These are phyloP conservation scores for Vanessa atalanta DNA, from an alignment of 1,140 invertebrate genomes.

Conservation along the genomic window DNA sequence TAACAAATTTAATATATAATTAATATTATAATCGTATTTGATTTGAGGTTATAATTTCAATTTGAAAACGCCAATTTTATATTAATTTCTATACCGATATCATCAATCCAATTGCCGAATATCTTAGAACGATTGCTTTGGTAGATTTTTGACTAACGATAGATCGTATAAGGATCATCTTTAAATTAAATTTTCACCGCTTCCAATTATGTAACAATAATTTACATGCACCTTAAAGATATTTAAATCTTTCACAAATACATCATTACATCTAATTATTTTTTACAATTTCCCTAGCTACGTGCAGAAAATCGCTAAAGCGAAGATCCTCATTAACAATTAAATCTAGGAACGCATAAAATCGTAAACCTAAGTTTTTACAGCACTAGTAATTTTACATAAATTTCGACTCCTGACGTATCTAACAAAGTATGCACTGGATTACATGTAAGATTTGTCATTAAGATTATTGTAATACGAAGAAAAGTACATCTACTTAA, in stretches of 20 bases:
- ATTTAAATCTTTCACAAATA: conserved; percentile 24
- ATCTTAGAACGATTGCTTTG: conserved; percentile 43
- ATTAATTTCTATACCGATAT: conserved; percentile 34
- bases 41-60: conserved; percentile 26
- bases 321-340: conserved; percentile 43
- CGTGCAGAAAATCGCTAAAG: conserved; percentile 33
- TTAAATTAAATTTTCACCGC: conserved; percentile 33
- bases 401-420: conserved; percentile 9
- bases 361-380: conserved; percentile 33
- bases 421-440: conserved; percentile 24
- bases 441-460: conserved; percentile 23
- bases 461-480: conserved; percentile 21
- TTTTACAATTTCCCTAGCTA: conserved; percentile 48
- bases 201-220: conserved; percentile 44
- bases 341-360: conserved; percentile 47
- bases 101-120: conserved; percentile 26
- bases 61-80: conserved; percentile 33
- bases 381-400: conserved; percentile 38
- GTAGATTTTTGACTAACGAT: conserved; percentile 46
- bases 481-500: conserved; percentile 23
- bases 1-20: conserved; percentile 70
- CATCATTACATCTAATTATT: conserved; percentile 32
- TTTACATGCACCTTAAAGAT: conserved; percentile 42
- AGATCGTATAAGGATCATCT: conserved; percentile 29
- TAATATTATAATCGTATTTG: conserved; percentile 25